A percentile compares a stretch with the other conserved stretches of the same genome.
These are phyloP conservation scores for Thyatira batis DNA, from an alignment of 2,888 invertebrate genomes.

Conservation along the genomic window DNA sequence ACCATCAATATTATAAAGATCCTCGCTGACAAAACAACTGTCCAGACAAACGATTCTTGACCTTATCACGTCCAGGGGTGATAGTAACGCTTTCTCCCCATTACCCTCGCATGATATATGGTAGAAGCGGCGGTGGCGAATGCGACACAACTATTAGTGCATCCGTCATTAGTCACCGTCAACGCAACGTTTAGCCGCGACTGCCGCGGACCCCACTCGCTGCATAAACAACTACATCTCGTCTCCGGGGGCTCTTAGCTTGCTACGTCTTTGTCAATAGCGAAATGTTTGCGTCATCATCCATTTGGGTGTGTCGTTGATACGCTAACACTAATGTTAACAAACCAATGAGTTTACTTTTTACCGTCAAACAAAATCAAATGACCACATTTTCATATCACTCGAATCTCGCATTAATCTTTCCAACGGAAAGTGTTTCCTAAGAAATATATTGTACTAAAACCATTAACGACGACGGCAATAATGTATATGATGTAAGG, in stretches of 20 bases:
- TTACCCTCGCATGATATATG: slow-evolving; percentile 78
- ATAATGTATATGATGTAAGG: slow-evolving; percentile 40
- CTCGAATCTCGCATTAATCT: not conserved
- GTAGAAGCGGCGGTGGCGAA: slow-evolving; percentile 48
- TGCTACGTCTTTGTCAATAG: not conserved
- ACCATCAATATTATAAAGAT: slow-evolving; percentile 12
- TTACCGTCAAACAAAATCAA: too few species aligned
- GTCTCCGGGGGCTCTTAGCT: slow-evolving; percentile 28
- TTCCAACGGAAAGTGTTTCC: not conserved
- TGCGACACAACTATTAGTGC: slow-evolving; percentile 82
- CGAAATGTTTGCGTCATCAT: not conserved
- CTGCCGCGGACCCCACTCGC: slow-evolving; percentile 30
- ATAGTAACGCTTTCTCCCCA: slow-evolving; percentile 71
- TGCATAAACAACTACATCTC: slow-evolving; percentile 66
- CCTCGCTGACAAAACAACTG: slow-evolving; percentile 47
- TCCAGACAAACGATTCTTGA: slow-evolving; percentile 65
- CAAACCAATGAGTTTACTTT: too few species aligned
- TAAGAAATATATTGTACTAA: not conserved
- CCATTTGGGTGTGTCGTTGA: not conserved
- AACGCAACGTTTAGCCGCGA: slow-evolving; percentile 63
- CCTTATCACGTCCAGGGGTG: slow-evolving; percentile 73
- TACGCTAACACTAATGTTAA: not conserved
- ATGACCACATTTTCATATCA: not conserved
- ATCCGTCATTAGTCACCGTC: slow-evolving; percentile 82
- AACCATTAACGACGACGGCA: slow-evolving; percentile 52